Evolutionary conservation across 2,888 invertebrate species (phyloP).

Genomic region (Pharmacophagus antenor): DNA sequence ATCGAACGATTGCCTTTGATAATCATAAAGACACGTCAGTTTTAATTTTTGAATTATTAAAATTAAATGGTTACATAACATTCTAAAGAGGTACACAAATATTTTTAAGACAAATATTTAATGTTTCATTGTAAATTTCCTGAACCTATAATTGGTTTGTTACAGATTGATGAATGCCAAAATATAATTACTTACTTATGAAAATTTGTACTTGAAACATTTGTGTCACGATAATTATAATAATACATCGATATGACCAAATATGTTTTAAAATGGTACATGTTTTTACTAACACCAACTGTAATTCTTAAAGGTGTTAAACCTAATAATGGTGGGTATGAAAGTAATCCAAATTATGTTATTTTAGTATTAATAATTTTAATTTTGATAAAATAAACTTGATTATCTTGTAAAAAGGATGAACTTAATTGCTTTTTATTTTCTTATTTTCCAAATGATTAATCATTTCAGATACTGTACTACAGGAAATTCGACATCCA

Average conservation of each 20-base stretch:
- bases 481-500: slow-evolving; percentile 32
- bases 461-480: slow-evolving; percentile 1
- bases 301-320: slow-evolving; percentile 12
- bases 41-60: too few relatives aligned
- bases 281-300: slow-evolving; percentile 4
- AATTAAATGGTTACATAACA: too few relatives aligned
- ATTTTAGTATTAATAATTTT: neutral
- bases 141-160: slow-evolving; percentile 2
- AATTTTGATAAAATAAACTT: neutral
- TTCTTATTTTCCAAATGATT: neutral
- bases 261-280: slow-evolving; percentile 9
- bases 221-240: neutral
- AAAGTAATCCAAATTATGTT: neutral
- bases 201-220: neutral
- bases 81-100: neutral
- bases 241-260: slow-evolving; percentile 9
- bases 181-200: slow-evolving; percentile 25
- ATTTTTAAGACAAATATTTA: neutral
- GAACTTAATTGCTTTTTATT: neutral
- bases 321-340: slow-evolving; percentile 18
- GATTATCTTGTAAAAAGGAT: neutral
- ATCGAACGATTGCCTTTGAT: too few relatives aligned
- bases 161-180: slow-evolving; percentile 7
- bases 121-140: neutral
- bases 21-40: too few relatives aligned